phyloP scores from a whole-genome alignment of 2,113 vertebrate genomes.

The Sylvicapra grimmia region DNA sequence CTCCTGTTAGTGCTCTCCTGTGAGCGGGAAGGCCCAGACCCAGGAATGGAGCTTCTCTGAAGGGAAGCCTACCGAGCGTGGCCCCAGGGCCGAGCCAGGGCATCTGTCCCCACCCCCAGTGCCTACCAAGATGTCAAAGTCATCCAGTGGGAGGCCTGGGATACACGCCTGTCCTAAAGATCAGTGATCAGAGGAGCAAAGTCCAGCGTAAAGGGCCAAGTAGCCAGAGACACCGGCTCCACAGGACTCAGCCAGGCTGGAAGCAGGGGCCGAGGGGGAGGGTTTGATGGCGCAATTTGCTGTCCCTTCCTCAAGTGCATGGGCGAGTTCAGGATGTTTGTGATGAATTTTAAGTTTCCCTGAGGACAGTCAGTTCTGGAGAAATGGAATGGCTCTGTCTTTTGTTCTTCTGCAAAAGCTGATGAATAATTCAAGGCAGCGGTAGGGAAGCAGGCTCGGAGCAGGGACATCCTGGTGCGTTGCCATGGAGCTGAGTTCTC shows the following conservation, averaged over 20 bases:
- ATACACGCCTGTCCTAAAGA: background rate
- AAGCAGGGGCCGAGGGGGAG: background rate
- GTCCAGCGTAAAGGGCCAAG: background rate
- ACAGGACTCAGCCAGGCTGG: background rate
- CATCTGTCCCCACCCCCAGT: background rate
- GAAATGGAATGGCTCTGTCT: background rate
- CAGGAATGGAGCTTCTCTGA: background rate
- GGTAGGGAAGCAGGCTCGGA: background rate
- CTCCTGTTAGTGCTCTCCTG: background rate
- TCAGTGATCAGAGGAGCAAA: background rate
- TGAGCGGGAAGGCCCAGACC: background rate
- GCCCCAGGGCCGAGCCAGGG: too few species aligned
- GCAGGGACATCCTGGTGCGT: background rate
- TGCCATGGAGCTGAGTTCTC: conserved; percentile 17
- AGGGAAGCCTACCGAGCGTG: background rate
- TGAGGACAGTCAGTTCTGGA: background rate
- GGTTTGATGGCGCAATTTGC: background rate
- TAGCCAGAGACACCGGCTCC: background rate
- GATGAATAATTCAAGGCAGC: conserved; percentile 62
- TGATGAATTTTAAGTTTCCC: conserved; percentile 15
- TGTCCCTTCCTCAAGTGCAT: background rate
- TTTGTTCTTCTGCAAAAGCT: background rate
- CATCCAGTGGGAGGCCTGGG: background rate
- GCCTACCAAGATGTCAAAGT: background rate
- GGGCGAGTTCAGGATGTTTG: background rate